Percentiles rank a stretch among this genome's conserved stretches.
Conservation (phyloP, 2,797 vertebrate species). For the Mionectes olivaceus region DNA sequence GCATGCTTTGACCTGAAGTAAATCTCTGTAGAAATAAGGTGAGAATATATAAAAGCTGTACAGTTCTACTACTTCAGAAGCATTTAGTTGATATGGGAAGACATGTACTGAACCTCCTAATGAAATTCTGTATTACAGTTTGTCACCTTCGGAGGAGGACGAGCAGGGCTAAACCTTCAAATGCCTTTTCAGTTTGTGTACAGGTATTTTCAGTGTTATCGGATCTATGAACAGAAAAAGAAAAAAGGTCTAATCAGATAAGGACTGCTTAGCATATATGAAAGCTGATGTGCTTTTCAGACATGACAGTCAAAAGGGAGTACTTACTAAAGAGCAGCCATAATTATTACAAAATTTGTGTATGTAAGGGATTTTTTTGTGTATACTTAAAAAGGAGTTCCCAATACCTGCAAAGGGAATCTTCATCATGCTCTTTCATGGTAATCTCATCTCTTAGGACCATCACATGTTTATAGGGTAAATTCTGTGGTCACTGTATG, state of each 20-base stretch:
- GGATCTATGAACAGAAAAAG: constrained; percentile 39
- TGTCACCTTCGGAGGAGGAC: neutral
- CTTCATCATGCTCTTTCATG: neutral
- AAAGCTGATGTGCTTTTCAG: constrained; percentile 50
- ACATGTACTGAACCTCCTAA: neutral
- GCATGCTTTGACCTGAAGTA: neutral
- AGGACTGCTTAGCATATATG: constrained; percentile 43
- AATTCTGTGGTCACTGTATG: neutral
- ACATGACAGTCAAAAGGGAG: constrained; percentile 19
- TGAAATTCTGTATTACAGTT: neutral
- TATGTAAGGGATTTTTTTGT: neutral
- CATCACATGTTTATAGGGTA: accelerated
- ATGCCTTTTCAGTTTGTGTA: neutral
- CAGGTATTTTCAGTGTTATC: constrained; percentile 46
- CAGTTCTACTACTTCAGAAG: neutral
- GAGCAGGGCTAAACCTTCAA: constrained; percentile 37
- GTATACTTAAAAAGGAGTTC: neutral
- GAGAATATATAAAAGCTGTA: neutral
- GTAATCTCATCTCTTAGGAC: neutral
- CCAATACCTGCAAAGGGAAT: neutral
- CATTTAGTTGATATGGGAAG: neutral
- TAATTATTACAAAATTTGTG: neutral
- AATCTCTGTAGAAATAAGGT: neutral
- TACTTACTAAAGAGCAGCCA: constrained; percentile 6
- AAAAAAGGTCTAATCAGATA: constrained; percentile 32